phyloP scores from a whole-genome alignment of 2,888 invertebrate genomes.

The Chamaedrilus cognettii region DNA sequence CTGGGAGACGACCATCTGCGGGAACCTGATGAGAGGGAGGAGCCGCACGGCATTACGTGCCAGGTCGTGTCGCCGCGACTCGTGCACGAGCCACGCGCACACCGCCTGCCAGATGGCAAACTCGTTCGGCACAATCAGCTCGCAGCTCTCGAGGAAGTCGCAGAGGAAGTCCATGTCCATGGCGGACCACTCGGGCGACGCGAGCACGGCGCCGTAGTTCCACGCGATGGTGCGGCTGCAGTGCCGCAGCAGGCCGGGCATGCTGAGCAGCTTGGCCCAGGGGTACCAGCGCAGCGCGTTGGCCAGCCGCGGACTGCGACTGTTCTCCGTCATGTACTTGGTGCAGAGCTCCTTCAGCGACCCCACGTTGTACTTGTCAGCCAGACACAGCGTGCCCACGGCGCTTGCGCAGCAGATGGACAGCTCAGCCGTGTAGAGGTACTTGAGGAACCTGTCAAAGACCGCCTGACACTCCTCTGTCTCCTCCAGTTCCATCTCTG shows the following conservation, averaged over 20 bases:
- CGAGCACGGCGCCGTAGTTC: conserved; percentile 54
- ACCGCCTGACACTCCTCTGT: conserved; percentile 53
- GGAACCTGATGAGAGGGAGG: conserved; percentile 56
- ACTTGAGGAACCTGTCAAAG: conserved; percentile 55
- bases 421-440: conserved; percentile 58
- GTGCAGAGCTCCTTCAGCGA: conserved; percentile 55
- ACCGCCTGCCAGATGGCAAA: conserved; percentile 47
- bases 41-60: conserved; percentile 40
- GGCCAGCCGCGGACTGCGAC: conserved; percentile 51
- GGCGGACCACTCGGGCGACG: conserved; percentile 51
- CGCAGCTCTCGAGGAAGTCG: conserved; percentile 53
- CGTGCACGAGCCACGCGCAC: conserved; percentile 51
- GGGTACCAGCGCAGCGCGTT: conserved; percentile 59
- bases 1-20: conserved; percentile 56
- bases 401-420: conserved; percentile 50
- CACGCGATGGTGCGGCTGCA: conserved; percentile 58
- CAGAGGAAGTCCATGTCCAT: conserved; percentile 57
- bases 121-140: conserved; percentile 54
- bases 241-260: conserved; percentile 48
- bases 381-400: conserved; percentile 57
- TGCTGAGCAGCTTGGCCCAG: conserved; percentile 57
- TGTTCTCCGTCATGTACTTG: conserved; percentile 57
- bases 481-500: conserved; percentile 53
- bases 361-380: conserved; percentile 58
- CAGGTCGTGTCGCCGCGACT: conserved; percentile 40